Conservation (phyloP, 2,797 vertebrate genomes). For the Micropoecilia bifurca region DNA sequence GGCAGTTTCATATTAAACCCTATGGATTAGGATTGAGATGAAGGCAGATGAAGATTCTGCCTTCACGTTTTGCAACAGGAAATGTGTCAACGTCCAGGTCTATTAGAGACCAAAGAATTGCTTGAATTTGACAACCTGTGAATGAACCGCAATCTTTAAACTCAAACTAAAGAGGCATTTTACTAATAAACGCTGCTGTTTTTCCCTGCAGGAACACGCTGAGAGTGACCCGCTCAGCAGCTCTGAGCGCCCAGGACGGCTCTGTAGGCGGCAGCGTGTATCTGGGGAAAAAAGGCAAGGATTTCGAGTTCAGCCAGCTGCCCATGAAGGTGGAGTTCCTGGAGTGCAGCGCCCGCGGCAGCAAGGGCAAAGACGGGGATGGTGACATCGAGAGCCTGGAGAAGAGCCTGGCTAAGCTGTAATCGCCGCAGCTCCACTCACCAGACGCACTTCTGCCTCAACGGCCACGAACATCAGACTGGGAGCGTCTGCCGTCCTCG, state of each 20-base stretch:
- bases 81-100: background rate
- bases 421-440: slow-evolving; percentile 38
- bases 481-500: slow-evolving; percentile 9
- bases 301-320: slow-evolving; percentile 95
- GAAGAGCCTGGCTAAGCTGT: slow-evolving; percentile 88
- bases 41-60: background rate
- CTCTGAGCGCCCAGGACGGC: slow-evolving; percentile 90
- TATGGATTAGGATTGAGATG: background rate
- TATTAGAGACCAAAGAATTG: background rate
- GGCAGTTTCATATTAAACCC: background rate
- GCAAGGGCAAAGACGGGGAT: slow-evolving; percentile 81
- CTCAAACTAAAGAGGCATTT: background rate
- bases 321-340: slow-evolving; percentile 92
- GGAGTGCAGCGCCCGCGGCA: slow-evolving; percentile 91
- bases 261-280: slow-evolving; percentile 77
- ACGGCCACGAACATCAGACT: slow-evolving; percentile 20
- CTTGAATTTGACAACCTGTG: background rate
- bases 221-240: slow-evolving; percentile 91
- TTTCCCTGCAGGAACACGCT: slow-evolving; percentile 90
- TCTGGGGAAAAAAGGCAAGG: slow-evolving; percentile 94
- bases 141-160: background rate
- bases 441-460: slow-evolving; percentile 14
- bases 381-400: slow-evolving; percentile 86
- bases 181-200: background rate
- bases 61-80: background rate